Base-by-base conservation (phyloP, 1,140 invertebrate genomes). In the Drosophila nigrodunni region DNA sequence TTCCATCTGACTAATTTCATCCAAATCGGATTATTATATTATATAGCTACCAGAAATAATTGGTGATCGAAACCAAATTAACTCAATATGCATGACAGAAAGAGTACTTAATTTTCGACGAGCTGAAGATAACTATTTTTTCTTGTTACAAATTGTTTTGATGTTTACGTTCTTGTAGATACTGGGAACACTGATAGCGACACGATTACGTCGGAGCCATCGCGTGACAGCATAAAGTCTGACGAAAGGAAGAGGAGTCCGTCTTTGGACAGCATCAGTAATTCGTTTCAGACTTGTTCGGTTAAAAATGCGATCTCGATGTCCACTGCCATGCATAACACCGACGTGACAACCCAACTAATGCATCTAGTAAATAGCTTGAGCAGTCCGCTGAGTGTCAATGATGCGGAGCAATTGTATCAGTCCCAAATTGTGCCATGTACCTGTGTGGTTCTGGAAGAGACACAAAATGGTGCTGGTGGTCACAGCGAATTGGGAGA, bases 141-240 rank as follows among this genome's bases (percentile, higher is more conserved):
- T 21, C 18, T 50, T 10, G 10, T 11, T 15, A 57, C 6, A 34
- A 34, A 39, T 54, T 8, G 35, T 49, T 18, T 30, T 61, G 18
- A 10, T 46, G 11, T 50, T 39, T 30, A 0, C 25, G 3, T 6
- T 52, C 39, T 88, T 83, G 1, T 60, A 89, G 85, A 81, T 50
- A 13, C 15, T 49, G 67, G 15, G 25, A 71, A 70, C 64, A 86
- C 74, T 60, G 87, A 90, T 46, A 92, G 90, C 54, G 90, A 92
- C 58, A 89, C 90, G 6, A 60, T 75, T 3, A 90, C 90, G n/a
- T 89, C 90, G 21, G 90, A 92, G 8, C 90, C 67, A 13, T 91
- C 89, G 15, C 77, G 60, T 4, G 86, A 90, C 30, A 90, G 85
- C 61, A 67, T 58, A n/a, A 80, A 72, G 43, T 73, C 77, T 5